These are phyloP conservation scores for Lophius americanus DNA, from an alignment of 2,797 vertebrate genomes.

Conservation along the genomic window DNA sequence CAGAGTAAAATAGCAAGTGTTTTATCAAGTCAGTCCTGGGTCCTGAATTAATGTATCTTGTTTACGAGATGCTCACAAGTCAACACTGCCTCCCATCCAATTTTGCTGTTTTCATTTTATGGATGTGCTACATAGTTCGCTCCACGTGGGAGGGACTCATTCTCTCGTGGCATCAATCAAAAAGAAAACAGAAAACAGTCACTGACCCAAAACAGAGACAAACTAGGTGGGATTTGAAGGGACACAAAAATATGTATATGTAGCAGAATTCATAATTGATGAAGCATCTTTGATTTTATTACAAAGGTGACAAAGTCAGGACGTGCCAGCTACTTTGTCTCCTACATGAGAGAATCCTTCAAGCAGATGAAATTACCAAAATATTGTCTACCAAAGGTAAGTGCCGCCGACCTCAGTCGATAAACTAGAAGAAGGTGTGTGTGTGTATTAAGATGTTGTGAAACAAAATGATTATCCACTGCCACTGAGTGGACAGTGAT, in stretches of 20 bases:
- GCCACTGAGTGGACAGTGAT: too few relatives aligned
- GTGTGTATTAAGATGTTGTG: background rate
- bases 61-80: constrained; percentile 32
- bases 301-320: constrained; percentile 91
- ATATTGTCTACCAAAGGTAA: constrained; percentile 92
- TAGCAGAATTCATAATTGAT: constrained; percentile 35
- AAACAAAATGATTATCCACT: too few relatives aligned
- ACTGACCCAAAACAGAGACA: constrained; percentile 6
- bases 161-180: constrained; percentile 8
- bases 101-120: constrained; percentile 16
- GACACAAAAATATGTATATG: constrained; percentile 12
- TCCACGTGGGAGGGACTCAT: background rate
- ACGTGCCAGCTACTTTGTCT: constrained; percentile 95
- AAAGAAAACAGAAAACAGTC: constrained; percentile 14
- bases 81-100: constrained; percentile 13
- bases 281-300: constrained; percentile 46
- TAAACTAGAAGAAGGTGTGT: constrained; percentile 6
- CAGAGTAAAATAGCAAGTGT: constrained; percentile 19
- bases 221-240: constrained; percentile 6
- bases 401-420: constrained; percentile 19
- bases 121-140: constrained; percentile 1
- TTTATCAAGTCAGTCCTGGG: constrained; percentile 52
- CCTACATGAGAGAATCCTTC: constrained; percentile 93
- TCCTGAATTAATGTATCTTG: constrained; percentile 43
- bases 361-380: constrained; percentile 94